Percentiles rank a stretch among this genome's conserved stretches.
These are phyloP conservation scores for Parochlus steinenii DNA, from an alignment of 2,888 invertebrate genomes.

Conservation along the genomic window DNA sequence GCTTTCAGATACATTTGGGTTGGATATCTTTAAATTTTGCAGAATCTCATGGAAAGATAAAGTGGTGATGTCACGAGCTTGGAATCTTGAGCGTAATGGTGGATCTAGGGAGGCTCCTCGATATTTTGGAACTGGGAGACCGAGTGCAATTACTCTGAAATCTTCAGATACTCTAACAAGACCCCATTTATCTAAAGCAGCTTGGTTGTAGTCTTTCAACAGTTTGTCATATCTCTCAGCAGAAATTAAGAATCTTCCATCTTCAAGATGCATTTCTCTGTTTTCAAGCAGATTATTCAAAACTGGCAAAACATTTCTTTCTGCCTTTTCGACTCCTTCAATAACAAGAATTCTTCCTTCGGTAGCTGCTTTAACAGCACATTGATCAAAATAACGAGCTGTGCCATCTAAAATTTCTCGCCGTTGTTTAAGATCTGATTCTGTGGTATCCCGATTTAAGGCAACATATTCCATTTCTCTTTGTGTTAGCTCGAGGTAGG, in stretches of 20 bases:
- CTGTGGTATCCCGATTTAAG: conserved; percentile 88
- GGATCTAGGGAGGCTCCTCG: conserved; percentile 90
- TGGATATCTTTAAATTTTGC: conserved; percentile 30
- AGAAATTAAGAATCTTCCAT: conserved; percentile 84
- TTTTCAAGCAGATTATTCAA: conserved; percentile 93
- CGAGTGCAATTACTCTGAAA: conserved; percentile 86
- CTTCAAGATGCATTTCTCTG: conserved; percentile 95
- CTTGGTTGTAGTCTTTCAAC: conserved; percentile 56
- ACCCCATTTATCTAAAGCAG: conserved; percentile 70
- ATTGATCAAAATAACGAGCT: conserved; percentile 87
- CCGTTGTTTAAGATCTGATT: conserved; percentile 90
- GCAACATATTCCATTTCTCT: conserved; percentile 88
- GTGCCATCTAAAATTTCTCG: conserved; percentile 79
- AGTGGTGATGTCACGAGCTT: conserved; percentile 64
- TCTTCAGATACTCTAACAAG: conserved; percentile 83
- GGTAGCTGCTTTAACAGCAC: conserved; percentile 83
- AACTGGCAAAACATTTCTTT: conserved; percentile 89
- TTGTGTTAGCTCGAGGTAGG: conserved; percentile 75
- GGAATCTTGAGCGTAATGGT: conserved; percentile 85
- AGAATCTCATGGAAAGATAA: conserved; percentile 34
- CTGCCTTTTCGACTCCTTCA: conserved; percentile 95
- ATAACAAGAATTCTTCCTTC: conserved; percentile 77
- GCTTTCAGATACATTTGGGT: conserved; percentile 35
- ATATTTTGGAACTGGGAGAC: conserved; percentile 74
- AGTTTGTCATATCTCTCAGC: conserved; percentile 80